phyloP scores from a whole-genome alignment of 2,797 vertebrate genomes.

The Danio albolineatus region DNA sequence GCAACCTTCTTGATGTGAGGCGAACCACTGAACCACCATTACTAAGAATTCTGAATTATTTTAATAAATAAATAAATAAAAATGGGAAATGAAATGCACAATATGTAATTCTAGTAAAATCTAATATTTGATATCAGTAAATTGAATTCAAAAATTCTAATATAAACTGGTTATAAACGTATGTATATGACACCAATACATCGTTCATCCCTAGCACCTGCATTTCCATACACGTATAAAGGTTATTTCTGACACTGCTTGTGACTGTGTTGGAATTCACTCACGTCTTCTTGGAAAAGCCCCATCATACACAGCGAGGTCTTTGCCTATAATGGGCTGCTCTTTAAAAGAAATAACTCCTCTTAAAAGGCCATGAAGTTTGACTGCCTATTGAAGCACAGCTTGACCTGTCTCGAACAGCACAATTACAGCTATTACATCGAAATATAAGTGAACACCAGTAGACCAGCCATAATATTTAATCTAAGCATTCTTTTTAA shows the following conservation, averaged over 20 bases:
- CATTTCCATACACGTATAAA: not conserved
- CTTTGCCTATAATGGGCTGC: conserved; percentile 14
- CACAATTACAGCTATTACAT: conserved; percentile 53
- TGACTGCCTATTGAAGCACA: conserved; percentile 48
- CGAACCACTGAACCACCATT: too few species aligned
- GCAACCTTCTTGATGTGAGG: too few species aligned
- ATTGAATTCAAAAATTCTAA: not conserved
- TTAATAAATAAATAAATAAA: too few species aligned
- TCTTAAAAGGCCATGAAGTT: conserved; percentile 47
- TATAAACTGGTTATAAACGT: not conserved
- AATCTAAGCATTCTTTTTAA: conserved; percentile 23
- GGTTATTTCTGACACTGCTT: not conserved
- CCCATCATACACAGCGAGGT: not conserved
- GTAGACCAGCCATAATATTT: conserved; percentile 42
- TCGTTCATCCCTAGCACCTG: not conserved
- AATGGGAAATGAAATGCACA: too few species aligned
- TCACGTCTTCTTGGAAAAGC: not conserved
- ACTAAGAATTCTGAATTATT: too few species aligned
- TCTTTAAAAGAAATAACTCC: conserved; percentile 52
- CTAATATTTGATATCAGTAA: not conserved
- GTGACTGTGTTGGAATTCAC: not conserved
- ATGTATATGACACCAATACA: not conserved
- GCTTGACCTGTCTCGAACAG: conserved; percentile 49
- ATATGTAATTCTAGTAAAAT: too few species aligned
- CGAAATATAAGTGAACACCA: conserved; percentile 34